These are phyloP conservation scores for Sceloporus undulatus DNA, from an alignment of 2,113 vertebrate species.

Conservation along the genomic window DNA sequence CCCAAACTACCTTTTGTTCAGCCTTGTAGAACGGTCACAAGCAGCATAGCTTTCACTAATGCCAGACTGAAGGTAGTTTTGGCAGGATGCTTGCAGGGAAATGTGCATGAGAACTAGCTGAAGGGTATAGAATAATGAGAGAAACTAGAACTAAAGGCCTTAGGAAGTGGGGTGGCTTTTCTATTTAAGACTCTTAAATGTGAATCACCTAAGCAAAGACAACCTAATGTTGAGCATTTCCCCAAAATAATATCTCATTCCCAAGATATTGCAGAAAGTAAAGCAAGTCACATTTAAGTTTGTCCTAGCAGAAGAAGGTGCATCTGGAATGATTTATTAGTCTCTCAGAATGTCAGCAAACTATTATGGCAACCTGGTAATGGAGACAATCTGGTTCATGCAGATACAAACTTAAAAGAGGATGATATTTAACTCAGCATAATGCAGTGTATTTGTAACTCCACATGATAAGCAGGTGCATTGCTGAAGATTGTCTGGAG, in stretches of 20 bases:
- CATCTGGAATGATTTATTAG: not conserved
- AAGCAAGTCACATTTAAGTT: not conserved
- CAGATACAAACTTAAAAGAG: conserved; percentile 10
- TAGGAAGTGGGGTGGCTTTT: not conserved
- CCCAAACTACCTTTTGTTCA: not conserved
- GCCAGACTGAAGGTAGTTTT: not conserved
- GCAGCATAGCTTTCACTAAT: not conserved
- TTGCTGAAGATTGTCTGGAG: not conserved
- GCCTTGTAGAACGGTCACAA: not conserved
- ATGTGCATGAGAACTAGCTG: not conserved
- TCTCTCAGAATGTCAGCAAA: not conserved
- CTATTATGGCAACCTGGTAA: not conserved
- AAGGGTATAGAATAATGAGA: not conserved
- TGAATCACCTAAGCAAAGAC: not conserved
- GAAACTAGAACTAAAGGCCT: not conserved
- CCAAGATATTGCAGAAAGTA: not conserved
- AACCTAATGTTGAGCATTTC: not conserved
- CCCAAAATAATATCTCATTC: not conserved
- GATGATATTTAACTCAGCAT: not conserved
- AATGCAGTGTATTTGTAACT: not conserved
- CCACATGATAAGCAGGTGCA: not conserved
- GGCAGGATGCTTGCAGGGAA: not conserved
- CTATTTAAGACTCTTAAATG: not conserved
- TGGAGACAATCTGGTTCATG: not conserved
- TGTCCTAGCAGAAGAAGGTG: not conserved